These are phyloP conservation scores for Muricea muricata DNA, from an alignment of 92 coral and sea anemone genomes.

Conservation along the genomic window DNA sequence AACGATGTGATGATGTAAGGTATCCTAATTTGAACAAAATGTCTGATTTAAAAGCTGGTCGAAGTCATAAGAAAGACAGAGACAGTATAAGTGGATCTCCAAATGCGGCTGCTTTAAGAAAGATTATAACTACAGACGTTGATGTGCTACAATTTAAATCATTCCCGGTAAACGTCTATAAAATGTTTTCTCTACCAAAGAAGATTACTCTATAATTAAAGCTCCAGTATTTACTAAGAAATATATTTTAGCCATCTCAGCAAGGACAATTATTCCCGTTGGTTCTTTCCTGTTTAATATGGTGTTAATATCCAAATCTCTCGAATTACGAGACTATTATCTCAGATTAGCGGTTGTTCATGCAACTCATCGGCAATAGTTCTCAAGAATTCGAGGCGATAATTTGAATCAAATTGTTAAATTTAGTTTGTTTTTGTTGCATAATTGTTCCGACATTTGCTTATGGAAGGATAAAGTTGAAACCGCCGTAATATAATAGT, in stretches of 20 bases:
- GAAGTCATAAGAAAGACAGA: slow-evolving; percentile 26
- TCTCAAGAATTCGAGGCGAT: not conserved
- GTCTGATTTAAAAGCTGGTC: slow-evolving; percentile 18
- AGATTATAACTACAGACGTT: slow-evolving; percentile 40
- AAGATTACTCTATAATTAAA: not conserved
- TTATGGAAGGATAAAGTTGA: not conserved
- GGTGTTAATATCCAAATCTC: not conserved
- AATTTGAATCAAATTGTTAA: not conserved
- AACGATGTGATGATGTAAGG: not conserved
- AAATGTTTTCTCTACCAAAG: not conserved
- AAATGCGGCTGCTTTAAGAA: slow-evolving; percentile 25
- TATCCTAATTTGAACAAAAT: not conserved
- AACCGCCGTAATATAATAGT: not conserved
- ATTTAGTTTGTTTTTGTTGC: not conserved
- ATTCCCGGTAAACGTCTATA: slow-evolving; percentile 6
- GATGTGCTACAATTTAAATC: slow-evolving; percentile 32
- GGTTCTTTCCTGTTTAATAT: not conserved
- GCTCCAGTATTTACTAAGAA: not conserved
- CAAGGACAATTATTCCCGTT: too few species aligned
- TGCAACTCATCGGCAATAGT: not conserved
- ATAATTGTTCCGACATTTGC: not conserved
- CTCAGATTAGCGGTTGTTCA: not conserved
- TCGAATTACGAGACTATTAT: not conserved
- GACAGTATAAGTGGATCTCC: slow-evolving; percentile 40
- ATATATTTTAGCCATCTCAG: not conserved